A percentile compares a stretch with the other conserved stretches of the same genome.
phyloP scores from a whole-genome alignment of 2,113 vertebrate genomes.

The Asarcornis scutulata region DNA sequence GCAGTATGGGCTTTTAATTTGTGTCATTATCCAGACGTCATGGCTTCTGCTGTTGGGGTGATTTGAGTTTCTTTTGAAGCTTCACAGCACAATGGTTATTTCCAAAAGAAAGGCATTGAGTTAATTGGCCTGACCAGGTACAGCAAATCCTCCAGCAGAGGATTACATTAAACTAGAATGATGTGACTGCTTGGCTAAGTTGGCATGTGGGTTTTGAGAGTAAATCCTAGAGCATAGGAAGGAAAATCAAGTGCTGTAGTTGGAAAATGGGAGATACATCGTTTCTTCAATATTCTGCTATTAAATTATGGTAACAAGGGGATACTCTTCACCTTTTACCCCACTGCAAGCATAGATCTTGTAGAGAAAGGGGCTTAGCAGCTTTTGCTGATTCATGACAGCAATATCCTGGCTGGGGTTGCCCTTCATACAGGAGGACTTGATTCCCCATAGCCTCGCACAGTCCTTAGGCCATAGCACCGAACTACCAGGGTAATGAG shows the following conservation, averaged over 20 bases:
- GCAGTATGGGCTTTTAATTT: background rate
- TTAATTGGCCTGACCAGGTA: background rate
- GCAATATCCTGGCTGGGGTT: background rate
- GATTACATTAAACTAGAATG: background rate
- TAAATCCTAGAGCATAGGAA: background rate
- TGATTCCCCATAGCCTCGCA: background rate
- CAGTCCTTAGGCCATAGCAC: too few relatives aligned
- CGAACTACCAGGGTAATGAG: background rate
- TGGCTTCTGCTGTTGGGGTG: background rate
- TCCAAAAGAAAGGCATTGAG: background rate
- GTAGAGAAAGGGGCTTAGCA: background rate
- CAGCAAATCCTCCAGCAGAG: background rate
- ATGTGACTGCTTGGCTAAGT: background rate
- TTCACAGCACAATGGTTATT: background rate
- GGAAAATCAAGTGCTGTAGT: background rate
- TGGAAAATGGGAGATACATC: background rate
- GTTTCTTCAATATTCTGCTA: background rate
- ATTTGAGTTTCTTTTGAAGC: background rate
- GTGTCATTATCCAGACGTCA: background rate
- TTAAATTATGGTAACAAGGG: background rate
- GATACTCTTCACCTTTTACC: background rate
- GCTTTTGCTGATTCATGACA: background rate
- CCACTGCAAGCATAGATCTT: background rate
- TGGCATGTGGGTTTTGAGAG: background rate
- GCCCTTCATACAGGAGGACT: background rate